Evolutionary conservation across 2,113 vertebrate genomes (phyloP), one percentile per base, ranked within the genome.

Genomic region (Calonectris borealis): DNA sequence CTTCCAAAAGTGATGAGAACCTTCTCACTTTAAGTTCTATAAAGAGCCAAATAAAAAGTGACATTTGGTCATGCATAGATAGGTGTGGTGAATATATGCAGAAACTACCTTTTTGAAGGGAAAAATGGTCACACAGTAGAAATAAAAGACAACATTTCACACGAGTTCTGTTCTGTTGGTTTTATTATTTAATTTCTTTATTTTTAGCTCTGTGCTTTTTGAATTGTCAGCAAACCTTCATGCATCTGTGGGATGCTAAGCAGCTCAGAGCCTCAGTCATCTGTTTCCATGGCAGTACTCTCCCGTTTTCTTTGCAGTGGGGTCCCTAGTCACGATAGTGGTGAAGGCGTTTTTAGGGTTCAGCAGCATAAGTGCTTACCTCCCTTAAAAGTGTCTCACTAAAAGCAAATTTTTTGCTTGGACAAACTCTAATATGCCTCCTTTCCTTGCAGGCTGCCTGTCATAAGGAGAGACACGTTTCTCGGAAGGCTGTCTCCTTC

Each of bases 401-500:
- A 31, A 90, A 81, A 55, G 32, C 16, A 72, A 24, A 3, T n/a
- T 44, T 49, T 85, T 88, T 51, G 22, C 34, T 83, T 88, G 44
- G 7, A 26, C n/a, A 5, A 58, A 54, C 32, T 62, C 34, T 90
- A 86, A 77, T 38, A n/a, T 13, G 83, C 55, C 25, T 14, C 46
- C 27, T 96, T 71, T 83, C 48, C 38, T 36, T 91, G 40, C 73
- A 98, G 99, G 99, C 99, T 24, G 99, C 99, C 8, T 99, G 99
- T 96, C 99, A 99, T 70, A 99, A 99, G 92, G 99, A 99, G 94
- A 98, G 99, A 9, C 99, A 99, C 0, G 99, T 99, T 15, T 99
- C 99, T 94, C 99, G 99, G 98, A 99, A 99, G 96, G 99, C 99
- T 6, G 99, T 99, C 13, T 99, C 99, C 49, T 99, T 99, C 97